Evolutionary conservation across 2,113 vertebrate genomes (phyloP), one percentile per base, ranked within the genome.

Genomic region (Grus americana): DNA sequence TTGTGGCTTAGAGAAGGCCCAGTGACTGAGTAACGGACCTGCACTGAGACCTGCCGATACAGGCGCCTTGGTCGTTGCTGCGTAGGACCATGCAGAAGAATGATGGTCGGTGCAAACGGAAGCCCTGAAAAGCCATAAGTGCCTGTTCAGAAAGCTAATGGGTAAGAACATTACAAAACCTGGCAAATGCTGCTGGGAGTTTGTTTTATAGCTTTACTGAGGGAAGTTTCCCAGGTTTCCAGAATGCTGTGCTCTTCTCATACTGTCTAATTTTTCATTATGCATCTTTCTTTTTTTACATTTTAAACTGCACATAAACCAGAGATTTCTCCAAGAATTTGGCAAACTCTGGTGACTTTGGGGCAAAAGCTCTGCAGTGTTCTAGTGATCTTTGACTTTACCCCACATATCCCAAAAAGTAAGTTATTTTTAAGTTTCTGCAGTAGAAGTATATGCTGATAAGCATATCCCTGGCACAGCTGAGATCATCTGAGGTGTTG

Each of bases 151-250:
- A 58, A 83, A 58, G 5, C 36, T 52, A 32, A 57, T 38, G 81
- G 91, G 92, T 96, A 97, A 92, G 97, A 74, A 36, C 49, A 54
- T 50, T 24, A 40, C 67, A 73, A 91, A 86, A 79, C 36, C 72
- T 79, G 50, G 40, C 62, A 88, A 76, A 55, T 7, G 7, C 8
- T 80, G 52, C 54, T 70, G 34, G 57, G 40, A 29, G 20, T 52
- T 86, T 80, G 12, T 34, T 88, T 78, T 83, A 40, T 24, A 63
- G 29, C 26, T 94, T 85, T 62, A 10, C 16, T 29, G 44, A 84
- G 68, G 46, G 44, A 54, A 49, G 8, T 26, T 67, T 87, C 59
- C 67, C 38, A 40, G 44, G 8, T 82, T 92, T 97, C 54, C 27
- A 63, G 58, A 80, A 88, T 27, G 55, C 49, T 92, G 72, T 11